phyloP scores from a whole-genome alignment of 1,140 invertebrate species.

The Scaptomyza montana region DNA sequence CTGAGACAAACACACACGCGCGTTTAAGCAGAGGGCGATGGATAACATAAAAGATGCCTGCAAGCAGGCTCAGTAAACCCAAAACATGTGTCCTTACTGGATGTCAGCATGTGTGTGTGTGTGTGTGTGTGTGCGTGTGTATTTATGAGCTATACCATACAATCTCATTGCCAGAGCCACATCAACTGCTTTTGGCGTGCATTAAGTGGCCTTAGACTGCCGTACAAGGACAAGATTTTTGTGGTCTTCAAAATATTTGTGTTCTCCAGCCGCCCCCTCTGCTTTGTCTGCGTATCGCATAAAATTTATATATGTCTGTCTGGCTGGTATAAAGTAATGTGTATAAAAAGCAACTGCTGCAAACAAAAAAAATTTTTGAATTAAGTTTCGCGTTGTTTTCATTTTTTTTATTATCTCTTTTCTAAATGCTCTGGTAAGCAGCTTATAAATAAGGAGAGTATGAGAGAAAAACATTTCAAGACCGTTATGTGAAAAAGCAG shows the following conservation, averaged over 20 bases:
- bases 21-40: conserved; percentile 26
- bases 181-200: conserved; percentile 77
- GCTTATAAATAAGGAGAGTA: conserved; percentile 23
- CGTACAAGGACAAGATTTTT: conserved; percentile 74
- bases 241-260: conserved; percentile 72
- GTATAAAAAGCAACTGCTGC: conserved; percentile 33
- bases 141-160: conserved; percentile 63
- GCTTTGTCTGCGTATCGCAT: conserved; percentile 52
- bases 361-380: conserved; percentile 24
- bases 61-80: conserved; percentile 65
- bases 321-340: conserved; percentile 17
- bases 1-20: conserved; percentile 62
- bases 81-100: conserved; percentile 72
- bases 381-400: conserved; percentile 24
- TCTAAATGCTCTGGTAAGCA: conserved; percentile 12
- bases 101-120: conserved; percentile 17
- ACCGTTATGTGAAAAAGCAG: conserved; percentile 31
- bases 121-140: conserved; percentile 37
- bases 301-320: conserved; percentile 61
- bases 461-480: conserved; percentile 8
- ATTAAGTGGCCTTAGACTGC: conserved; percentile 78
- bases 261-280: not conserved
- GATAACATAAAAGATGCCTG: conserved; percentile 69
- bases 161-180: conserved; percentile 7
- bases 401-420: not conserved